Base-by-base conservation (phyloP, 2,888 invertebrate genomes). In the Lithophane socia region DNA sequence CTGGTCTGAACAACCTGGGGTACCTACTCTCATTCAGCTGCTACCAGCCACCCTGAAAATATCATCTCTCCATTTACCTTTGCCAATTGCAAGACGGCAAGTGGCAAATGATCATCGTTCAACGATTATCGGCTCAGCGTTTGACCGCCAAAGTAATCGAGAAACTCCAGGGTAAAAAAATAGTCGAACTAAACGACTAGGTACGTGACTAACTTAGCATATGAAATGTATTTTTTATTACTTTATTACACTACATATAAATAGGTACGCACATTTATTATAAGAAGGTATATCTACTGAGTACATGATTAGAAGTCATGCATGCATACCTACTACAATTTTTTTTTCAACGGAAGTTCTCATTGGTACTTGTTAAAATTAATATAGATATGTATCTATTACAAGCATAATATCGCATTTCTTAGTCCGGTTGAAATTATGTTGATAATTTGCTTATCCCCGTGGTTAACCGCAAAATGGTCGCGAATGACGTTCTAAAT, bases 161-260 rank as follows among this genome's bases (percentile, higher is more conserved):
- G 47, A 60, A 65, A 24, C 37, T n/a, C 54, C 78, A 18, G 37
- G 21, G 7, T n/a, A 54, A n/a, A 42, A 60, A n/a, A 5, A 73
- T 66, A 73, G 65, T 66, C 24, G 8, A 54, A 37, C 70, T 80
- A 80, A 80, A 66, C 71, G 56, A 42, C 47, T 67, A 37, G 37
- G 37, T 37, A 84, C 86, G 86, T 89, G 89, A 86, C 73, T 47
- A 77, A 74, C 66, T 89, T 86, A 76, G 75, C 86, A 88, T 87
- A 77, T 70, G 83, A 83, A 88, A 82, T 65, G 69, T 74, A 52
- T 80, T 85, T 88, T 82, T 76, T 79, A 76, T 54, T 71, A 24
- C 70, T 49, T 21, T 49, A 24, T 16, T 24, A 58, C 10, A 24
- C 21, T 24, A 58, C 10, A 56, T n/a, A 54, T 24, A 4, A 0